A percentile compares a stretch with the other conserved stretches of the same genome.
Evolutionary conservation across 2,888 invertebrate genomes (phyloP).

Genomic region (Cataglyphis cursor): DNA sequence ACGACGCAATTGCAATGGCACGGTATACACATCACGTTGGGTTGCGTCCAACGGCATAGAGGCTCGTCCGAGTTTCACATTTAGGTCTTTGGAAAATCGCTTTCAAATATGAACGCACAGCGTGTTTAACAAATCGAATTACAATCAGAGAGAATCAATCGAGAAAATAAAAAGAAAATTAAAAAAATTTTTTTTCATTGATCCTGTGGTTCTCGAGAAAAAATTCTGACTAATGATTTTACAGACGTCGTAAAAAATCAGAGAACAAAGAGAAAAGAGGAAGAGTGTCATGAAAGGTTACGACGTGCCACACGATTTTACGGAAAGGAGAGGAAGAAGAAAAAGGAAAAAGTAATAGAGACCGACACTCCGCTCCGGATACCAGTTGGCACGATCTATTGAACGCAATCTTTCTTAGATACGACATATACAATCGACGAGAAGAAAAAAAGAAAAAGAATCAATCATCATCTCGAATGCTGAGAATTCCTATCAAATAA

Average conservation of each 20-base stretch:
- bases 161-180: background rate
- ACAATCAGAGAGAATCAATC: too few species aligned
- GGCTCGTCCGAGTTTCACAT: background rate
- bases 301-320: slow-evolving; percentile 49
- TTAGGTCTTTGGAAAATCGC: background rate
- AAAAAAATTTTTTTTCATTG: background rate
- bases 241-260: slow-evolving; percentile 23
- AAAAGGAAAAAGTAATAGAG: slow-evolving; percentile 50
- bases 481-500: slow-evolving; percentile 61
- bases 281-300: slow-evolving; percentile 62
- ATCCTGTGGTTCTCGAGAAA: background rate
- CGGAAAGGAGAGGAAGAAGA: slow-evolving; percentile 54
- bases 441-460: slow-evolving; percentile 55
- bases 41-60: slow-evolving; percentile 15
- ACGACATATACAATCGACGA: slow-evolving; percentile 59
- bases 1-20: slow-evolving; percentile 71
- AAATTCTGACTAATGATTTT: slow-evolving; percentile 11
- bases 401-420: slow-evolving; percentile 71
- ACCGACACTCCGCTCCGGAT: slow-evolving; percentile 52
- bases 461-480: slow-evolving; percentile 62
- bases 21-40: slow-evolving; percentile 67
- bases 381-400: slow-evolving; percentile 73
- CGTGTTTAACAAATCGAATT: background rate
- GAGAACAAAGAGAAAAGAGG: slow-evolving; percentile 6
- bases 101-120: background rate